These are phyloP conservation scores for Scaptomyza tumidula DNA, from an alignment of 2,888 invertebrate genomes.

Conservation along the genomic window DNA sequence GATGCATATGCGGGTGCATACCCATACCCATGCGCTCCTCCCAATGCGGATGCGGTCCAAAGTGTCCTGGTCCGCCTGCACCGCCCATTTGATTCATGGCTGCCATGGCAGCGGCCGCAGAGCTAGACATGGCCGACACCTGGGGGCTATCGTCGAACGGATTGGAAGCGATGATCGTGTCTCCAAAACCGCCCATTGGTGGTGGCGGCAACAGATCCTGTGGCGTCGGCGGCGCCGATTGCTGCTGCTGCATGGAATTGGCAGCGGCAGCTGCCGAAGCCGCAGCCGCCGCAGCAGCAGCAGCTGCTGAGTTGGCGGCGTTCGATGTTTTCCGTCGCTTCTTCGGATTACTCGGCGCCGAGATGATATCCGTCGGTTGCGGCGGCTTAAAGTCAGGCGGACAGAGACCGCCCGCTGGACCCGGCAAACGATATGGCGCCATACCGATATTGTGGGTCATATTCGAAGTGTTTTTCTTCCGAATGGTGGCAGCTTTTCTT, in stretches of 20 bases:
- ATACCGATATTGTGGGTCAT: conserved; percentile 94
- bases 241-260: conserved; percentile 88
- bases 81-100: conserved; percentile 88
- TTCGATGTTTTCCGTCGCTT: conserved; percentile 93
- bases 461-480: conserved; percentile 84
- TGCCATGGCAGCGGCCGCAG: conserved; percentile 85
- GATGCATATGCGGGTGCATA: conserved; percentile 89
- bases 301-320: conserved; percentile 86
- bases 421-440: conserved; percentile 91
- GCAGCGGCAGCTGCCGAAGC: conserved; percentile 83
- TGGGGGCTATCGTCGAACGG: conserved; percentile 94
- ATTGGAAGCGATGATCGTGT: conserved; percentile 97
- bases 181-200: conserved; percentile 94
- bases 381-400: conserved; percentile 90
- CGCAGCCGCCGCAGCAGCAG: conserved; percentile 83
- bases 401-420: conserved; percentile 87
- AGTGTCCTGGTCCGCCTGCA: conserved; percentile 73
- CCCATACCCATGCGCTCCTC: conserved; percentile 85
- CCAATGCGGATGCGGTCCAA: conserved; percentile 80
- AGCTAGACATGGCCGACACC: conserved; percentile 86
- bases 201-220: conserved; percentile 92
- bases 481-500: conserved; percentile 83
- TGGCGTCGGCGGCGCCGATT: conserved; percentile 89
- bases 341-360: conserved; percentile 93
- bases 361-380: conserved; percentile 89